phyloP scores from a whole-genome alignment of 2,797 vertebrate genomes.

The Otus scops region DNA sequence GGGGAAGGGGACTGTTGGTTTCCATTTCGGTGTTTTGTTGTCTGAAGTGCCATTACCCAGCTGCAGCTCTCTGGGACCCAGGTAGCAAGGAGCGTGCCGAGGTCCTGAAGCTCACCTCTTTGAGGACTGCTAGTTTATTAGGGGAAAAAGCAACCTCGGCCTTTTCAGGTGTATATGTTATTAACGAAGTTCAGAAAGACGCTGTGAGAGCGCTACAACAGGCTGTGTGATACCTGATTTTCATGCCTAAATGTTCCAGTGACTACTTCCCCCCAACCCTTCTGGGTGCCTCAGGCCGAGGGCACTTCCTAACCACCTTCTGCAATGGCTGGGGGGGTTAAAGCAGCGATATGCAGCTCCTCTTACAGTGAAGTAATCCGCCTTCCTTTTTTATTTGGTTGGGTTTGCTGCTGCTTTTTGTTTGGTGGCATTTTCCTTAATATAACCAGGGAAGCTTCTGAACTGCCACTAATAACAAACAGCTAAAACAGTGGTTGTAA shows the following conservation, averaged over 20 bases:
- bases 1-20: background rate
- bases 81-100: background rate
- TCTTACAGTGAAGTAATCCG: background rate
- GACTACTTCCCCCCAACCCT: accelerated
- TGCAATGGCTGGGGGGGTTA: background rate
- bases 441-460: background rate
- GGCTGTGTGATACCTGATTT: background rate
- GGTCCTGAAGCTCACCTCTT: background rate
- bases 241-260: background rate
- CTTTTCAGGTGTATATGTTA: accelerated
- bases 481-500: background rate
- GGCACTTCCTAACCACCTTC: background rate
- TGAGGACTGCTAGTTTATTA: accelerated
- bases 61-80: background rate
- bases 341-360: background rate
- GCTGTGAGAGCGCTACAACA: background rate
- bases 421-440: background rate
- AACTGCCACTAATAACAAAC: background rate
- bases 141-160: background rate
- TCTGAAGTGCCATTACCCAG: background rate
- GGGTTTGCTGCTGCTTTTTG: background rate
- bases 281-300: background rate
- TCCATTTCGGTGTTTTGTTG: background rate
- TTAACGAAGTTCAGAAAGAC: background rate
- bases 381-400: background rate